Evolutionary conservation across 2,797 vertebrate genomes (phyloP), one percentile per base, ranked within the genome.

Genomic region (Cichlasoma orientale): DNA sequence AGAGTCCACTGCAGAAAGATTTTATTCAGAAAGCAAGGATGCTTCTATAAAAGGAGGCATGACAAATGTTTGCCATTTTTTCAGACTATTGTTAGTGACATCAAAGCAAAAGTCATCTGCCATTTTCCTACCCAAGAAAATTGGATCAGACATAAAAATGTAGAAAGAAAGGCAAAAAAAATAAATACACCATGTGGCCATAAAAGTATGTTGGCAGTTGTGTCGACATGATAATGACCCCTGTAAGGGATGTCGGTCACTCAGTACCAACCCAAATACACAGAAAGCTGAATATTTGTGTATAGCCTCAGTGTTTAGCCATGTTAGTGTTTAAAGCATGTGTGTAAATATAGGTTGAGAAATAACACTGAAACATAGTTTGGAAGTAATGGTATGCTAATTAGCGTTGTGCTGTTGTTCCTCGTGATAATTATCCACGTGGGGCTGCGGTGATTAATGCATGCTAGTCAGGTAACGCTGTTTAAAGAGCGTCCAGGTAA

Each of bases 1-100:
- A 77, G 75, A 29, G 3, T 77, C 75, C 25, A 25, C 57, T 16
- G 36, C 36, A 80, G 14, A 50, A 44, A 61, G 52, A 71, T 41
- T 71, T 52, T 44, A 76, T 70, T 77, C n/a, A 36, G 41, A 61
- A 76, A 56, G 16, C 56, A 21, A 23, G 36, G 31, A n/a, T 11
- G 50, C 27, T 44, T 66, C 61, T 53, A 31, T 21, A 72, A 52
- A 85, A 71, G 25, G 0, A 50, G 12, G 56, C 5, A 1, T 58
- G 70, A 80, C 50, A 29, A 54, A 83, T 70, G 12, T 19, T 23
- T 66, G 19, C 33, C 14, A 27, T 70, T 36, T 36, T 70, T 11
- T 2, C 71, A 50, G 8, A 54, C 21, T 59, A 75, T 25, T 78
- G 33, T 72, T 63, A 13, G 73, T 57, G 56, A 59, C 71, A 27